phyloP scores from a whole-genome alignment of 35 echinoderm and acorn worm genomes.

The Ophioderma brevispina region DNA sequence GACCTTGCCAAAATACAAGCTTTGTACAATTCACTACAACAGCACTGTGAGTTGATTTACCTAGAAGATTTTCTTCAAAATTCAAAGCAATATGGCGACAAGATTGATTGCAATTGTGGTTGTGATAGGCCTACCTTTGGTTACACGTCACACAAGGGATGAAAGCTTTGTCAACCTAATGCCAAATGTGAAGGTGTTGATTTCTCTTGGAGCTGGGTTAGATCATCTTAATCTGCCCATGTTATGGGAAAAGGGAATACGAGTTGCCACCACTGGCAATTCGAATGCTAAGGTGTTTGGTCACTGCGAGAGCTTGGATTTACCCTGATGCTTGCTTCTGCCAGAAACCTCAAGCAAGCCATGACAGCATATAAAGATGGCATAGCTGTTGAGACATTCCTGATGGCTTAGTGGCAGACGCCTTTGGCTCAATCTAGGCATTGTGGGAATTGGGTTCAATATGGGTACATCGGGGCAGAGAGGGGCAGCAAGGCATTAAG shows the following conservation, averaged over 20 bases:
- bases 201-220: neutral
- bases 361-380: neutral
- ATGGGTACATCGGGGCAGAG: conserved; percentile 56
- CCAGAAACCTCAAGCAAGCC: neutral
- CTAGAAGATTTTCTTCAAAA: neutral
- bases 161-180: neutral
- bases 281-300: neutral
- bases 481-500: conserved; percentile 60
- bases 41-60: neutral
- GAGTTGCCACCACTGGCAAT: neutral
- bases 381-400: neutral
- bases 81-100: neutral
- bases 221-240: neutral
- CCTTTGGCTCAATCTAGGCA: conserved; percentile 70
- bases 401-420: neutral
- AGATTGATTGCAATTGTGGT: neutral
- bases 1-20: no score
- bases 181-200: neutral
- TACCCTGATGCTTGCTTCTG: neutral
- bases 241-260: neutral
- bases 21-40: neutral
- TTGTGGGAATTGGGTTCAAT: conserved; percentile 71
- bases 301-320: neutral
- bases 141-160: neutral
- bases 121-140: neutral